These are phyloP conservation scores for Aproaerema taeniolella DNA, from an alignment of 2,888 invertebrate species.

Conservation along the genomic window DNA sequence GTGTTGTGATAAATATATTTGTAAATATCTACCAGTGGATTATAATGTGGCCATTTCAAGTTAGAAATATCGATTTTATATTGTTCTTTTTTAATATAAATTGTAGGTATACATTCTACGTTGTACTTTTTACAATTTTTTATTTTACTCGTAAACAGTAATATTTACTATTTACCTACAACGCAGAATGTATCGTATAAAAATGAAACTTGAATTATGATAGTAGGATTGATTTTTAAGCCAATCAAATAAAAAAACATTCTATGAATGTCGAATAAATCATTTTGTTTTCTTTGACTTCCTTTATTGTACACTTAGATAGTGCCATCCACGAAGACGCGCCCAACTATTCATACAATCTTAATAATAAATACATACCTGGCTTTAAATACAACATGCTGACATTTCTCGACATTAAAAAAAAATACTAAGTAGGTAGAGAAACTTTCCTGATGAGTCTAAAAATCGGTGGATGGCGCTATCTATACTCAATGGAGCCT, in stretches of 20 bases:
- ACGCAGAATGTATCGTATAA: constrained; percentile 40
- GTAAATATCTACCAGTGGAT: constrained; percentile 59
- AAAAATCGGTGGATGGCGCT: no score
- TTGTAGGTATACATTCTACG: constrained; percentile 23
- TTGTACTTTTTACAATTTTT: constrained; percentile 18
- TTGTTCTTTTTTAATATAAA: constrained; percentile 23
- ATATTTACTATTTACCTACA: constrained; percentile 22
- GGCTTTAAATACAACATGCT: no score
- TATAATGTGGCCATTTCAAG: constrained; percentile 64
- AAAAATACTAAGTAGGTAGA: no score
- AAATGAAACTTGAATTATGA: constrained; percentile 39
- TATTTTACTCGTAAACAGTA: not conserved
- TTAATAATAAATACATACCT: no score
- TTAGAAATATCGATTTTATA: constrained; percentile 24
- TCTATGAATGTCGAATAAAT: constrained; percentile 61
- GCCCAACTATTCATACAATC: no score
- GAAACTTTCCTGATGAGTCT: no score
- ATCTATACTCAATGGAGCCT: no score
- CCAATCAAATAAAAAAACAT: constrained; percentile 69
- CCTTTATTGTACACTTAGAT: no score
- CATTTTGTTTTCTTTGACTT: constrained; percentile 51
- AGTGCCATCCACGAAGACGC: no score
- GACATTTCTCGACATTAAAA: no score
- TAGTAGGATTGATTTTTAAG: constrained; percentile 54
- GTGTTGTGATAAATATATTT: constrained; percentile 64